phyloP scores from a whole-genome alignment of 2,797 vertebrate genomes.

The Rhinella marina region DNA sequence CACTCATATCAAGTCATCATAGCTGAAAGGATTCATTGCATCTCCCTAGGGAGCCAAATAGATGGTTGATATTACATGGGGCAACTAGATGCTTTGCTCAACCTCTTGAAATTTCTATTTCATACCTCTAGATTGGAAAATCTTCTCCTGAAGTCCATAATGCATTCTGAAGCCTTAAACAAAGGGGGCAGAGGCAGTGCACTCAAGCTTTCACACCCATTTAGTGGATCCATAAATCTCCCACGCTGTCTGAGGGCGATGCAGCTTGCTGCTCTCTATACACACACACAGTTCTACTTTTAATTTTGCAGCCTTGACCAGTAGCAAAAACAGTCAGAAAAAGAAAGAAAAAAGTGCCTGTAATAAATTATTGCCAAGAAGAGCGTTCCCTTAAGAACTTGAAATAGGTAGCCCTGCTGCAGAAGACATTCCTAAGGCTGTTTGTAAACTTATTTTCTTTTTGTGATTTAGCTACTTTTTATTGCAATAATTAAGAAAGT shows the following conservation, averaged over 20 bases:
- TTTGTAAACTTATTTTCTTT: not conserved
- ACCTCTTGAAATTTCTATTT: conserved; percentile 41
- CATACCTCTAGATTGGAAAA: conserved; percentile 52
- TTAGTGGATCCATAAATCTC: conserved; percentile 64
- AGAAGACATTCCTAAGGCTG: not conserved
- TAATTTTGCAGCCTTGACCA: conserved; percentile 2
- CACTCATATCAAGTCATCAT: conserved; percentile 27
- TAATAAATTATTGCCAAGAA: conserved; percentile 10
- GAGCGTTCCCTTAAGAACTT: conserved; percentile 9
- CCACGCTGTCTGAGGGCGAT: conserved; percentile 8
- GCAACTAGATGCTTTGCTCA: not conserved
- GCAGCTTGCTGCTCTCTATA: conserved; percentile 24
- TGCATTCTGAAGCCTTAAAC: conserved; percentile 42
- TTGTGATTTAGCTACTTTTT: not conserved
- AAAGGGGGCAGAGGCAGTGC: conserved; percentile 51
- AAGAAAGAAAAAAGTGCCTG: not conserved
- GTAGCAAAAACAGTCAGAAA: conserved; percentile 1
- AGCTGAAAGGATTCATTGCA: conserved; percentile 13
- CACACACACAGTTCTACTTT: conserved; percentile 41
- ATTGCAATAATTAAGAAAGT: not conserved
- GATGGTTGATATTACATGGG: not conserved
- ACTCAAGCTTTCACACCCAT: conserved; percentile 59
- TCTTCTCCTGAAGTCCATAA: conserved; percentile 56
- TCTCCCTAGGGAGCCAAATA: conserved; percentile 1
- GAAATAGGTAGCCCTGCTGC: not conserved